Evolutionary conservation across 2,113 vertebrate genomes (phyloP), one percentile per base, ranked within the genome.

Genomic region (Taurulus bubalis): DNA sequence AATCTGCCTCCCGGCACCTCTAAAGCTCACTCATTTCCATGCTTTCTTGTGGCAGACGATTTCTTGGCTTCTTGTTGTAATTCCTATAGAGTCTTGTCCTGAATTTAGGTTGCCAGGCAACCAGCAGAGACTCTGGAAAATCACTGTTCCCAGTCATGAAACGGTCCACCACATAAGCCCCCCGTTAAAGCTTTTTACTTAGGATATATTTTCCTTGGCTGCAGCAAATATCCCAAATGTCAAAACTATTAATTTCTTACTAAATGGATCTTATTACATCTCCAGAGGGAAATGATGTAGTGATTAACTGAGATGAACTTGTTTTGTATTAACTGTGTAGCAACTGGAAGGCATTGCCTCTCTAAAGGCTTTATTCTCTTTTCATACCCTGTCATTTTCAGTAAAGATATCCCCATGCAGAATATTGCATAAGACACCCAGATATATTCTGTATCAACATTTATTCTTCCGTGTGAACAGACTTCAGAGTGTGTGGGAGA

Each of bases 341-440:
- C n/a, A 42, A 65, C 63, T 55, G n/a, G 36, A 79, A 51, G 51
- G 34, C 63, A 51, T 32, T 16, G 15, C 38, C 24, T 75, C 58
- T 18, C 47, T 40, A 38, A 56, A 47, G 28, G 2, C 63, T 45
- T 20, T 7, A 59, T 78, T 84, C 24, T 63, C 42, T 60, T 24
- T 66, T 60, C 34, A 59, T 6, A 53, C 45, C 34, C 40, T 71
- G 36, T 30, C 15, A 56, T 63, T 71, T 79, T 64, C 34, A 67
- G 22, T 20, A 55, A 75, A 71, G 38, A 75, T 77, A 60, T 67
- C 72, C 24, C n/a, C 10, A n/a, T 36, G 49, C 28, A 60, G 22
- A 71, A 59, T 64, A 80, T 65, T 85, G 79, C 34, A 72, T 53
- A 77, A 77, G 70, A 67, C 45, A 63, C 66, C 63, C 16, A 68